Evolutionary conservation across 1,140 invertebrate genomes (phyloP).

Genomic region (Drosophila malerkotliana): DNA sequence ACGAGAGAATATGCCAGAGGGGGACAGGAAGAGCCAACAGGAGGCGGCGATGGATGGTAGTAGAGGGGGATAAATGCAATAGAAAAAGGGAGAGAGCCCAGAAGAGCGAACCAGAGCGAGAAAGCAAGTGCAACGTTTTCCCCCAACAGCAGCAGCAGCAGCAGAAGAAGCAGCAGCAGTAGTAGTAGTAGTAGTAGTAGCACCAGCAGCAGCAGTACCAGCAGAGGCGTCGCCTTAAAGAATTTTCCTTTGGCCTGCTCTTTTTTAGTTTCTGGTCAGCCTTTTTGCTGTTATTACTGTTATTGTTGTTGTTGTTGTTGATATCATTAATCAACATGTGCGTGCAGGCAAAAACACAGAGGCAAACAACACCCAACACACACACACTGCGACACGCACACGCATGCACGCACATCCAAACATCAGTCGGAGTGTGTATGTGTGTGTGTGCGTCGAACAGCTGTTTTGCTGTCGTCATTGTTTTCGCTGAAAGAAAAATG

Average conservation of each 20-base stretch:
- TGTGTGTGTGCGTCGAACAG: constrained; percentile 32
- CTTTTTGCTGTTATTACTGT: constrained; percentile 37
- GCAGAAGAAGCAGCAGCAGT: constrained; percentile 8
- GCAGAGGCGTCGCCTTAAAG: constrained; percentile 21
- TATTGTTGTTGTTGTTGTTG: constrained; percentile 38
- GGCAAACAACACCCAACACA: background rate
- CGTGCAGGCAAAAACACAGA: constrained; percentile 13
- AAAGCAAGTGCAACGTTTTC: constrained; percentile 32
- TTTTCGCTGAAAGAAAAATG: constrained; percentile 15
- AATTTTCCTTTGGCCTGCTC: constrained; percentile 3
- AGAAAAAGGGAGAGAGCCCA: constrained; percentile 44
- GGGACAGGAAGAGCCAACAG: background rate
- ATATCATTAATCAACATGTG: constrained; percentile 56
- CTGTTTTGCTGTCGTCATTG: constrained; percentile 56
- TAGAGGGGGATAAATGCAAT: constrained; percentile 32
- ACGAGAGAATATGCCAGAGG: constrained; percentile 3
- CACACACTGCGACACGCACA: background rate
- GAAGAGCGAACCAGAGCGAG: constrained; percentile 18
- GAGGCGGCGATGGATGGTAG: constrained; percentile 14
- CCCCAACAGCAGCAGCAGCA: constrained; percentile 4
- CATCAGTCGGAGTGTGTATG: constrained; percentile 1
- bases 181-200: background rate
- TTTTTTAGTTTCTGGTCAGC: constrained; percentile 11
- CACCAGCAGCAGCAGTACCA: background rate
- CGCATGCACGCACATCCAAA: constrained; percentile 1